Base-by-base conservation (phyloP, 2,888 invertebrate species). In the Orthosia gothica region DNA sequence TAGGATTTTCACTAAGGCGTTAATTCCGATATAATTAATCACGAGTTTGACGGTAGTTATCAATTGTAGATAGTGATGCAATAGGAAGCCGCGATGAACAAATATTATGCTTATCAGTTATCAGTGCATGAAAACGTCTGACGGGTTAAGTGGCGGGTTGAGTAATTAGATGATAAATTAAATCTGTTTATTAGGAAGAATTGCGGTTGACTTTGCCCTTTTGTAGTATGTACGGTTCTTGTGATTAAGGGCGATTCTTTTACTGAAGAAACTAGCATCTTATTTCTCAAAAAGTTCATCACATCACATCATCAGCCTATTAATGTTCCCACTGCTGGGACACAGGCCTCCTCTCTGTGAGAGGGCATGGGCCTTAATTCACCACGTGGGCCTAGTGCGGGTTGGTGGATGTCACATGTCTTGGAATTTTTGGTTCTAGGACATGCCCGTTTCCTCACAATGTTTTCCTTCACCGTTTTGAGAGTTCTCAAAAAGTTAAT, bases 31-130 rank as follows among this genome's bases (percentile, higher is more conserved):
- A 18, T 52, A 49, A 55, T 75, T 78, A 49, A 63, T 83, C 55
- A 26, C 3, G 20, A 12, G 26, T 47, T 57, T 54, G 57, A 18
- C 47, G 32, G 52, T 18, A 23, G 47, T 58, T 68, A 79, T 66
- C 55, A 12, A 18, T 26, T 13, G 23, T 68, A 49, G 40, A 52
- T 61, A 76, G 77, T 91, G 91, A 91, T 88, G 91, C 87, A 91
- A 91, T 88, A 87, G 78, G 81, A 83, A 85, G 83, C 79, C 64
- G 68, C 58, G 70, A 65, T 88, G 83, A 82, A 84, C 82, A 81
- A 65, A 83, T 76, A 70, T 47, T 76, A 70, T 40, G 52, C 59
- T 83, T 84, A 87, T 84, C 76, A 54, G 59, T 85, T 87, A 88
- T 86, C 83, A 77, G 40, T 77, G 83, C 84, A 86, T 65, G 65